These are phyloP conservation scores for Chrysolina oricalcia DNA, from an alignment of 2,888 invertebrate genomes.

Conservation along the genomic window DNA sequence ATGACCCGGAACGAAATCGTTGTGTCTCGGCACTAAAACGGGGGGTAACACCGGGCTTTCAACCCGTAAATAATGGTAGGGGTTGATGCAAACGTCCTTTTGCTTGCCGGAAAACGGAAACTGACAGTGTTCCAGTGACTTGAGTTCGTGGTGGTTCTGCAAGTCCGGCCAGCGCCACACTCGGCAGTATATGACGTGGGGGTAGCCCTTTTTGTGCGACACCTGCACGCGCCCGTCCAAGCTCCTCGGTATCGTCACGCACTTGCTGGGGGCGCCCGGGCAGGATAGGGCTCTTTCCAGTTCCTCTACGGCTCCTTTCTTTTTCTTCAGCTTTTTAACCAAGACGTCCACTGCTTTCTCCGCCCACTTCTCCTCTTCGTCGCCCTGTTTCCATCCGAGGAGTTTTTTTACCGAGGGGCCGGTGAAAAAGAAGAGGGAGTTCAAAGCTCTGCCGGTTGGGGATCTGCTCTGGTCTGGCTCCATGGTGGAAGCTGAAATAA, in stretches of 20 bases:
- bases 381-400: constrained; percentile 97
- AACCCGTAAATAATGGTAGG: constrained; percentile 98
- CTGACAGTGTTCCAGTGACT: constrained; percentile 95
- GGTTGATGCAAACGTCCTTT: constrained; percentile 88
- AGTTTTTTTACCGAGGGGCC: constrained; percentile 97
- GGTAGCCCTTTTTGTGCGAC: constrained; percentile 97
- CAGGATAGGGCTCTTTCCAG: constrained; percentile 93
- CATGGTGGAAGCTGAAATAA: constrained; percentile 74
- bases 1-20: constrained; percentile 95
- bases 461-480: constrained; percentile 91
- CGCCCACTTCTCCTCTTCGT: constrained; percentile 99
- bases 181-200: constrained; percentile 99
- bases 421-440: constrained; percentile 96
- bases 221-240: constrained; percentile 97
- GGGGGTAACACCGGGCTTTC: constrained; percentile 98
- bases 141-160: constrained; percentile 98
- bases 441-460: constrained; percentile 89
- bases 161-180: constrained; percentile 99
- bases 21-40: constrained; percentile 96
- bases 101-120: constrained; percentile 98
- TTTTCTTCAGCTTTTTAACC: constrained; percentile 96
- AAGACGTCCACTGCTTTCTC: constrained; percentile 98
- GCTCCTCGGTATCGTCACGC: constrained; percentile 97
- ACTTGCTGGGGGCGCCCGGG: constrained; percentile 95
- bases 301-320: constrained; percentile 96